Evolutionary conservation across 2,888 invertebrate genomes (phyloP), one percentile per base, ranked within the genome.

Genomic region (Hedychridium roseum): DNA sequence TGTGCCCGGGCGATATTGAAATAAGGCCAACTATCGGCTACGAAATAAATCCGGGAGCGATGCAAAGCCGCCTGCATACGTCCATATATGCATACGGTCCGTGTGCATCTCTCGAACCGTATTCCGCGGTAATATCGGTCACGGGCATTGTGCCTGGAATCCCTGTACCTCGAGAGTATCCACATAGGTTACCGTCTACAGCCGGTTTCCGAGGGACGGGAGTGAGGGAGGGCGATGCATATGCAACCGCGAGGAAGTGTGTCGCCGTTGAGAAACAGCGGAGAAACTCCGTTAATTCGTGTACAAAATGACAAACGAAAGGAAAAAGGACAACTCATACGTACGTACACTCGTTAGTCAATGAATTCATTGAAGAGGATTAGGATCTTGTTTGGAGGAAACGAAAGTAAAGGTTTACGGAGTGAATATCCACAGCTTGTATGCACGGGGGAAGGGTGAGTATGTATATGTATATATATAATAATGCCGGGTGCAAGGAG

Each of bases 391-490:
- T n/a, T n/a, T n/a, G n/a, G n/a, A n/a, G n/a, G n/a, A n/a, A n/a
- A n/a, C n/a, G n/a, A n/a, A n/a, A n/a, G n/a, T n/a, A n/a, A n/a
- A n/a, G n/a, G n/a, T n/a, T n/a, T n/a, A n/a, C n/a, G n/a, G n/a
- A n/a, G n/a, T n/a, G n/a, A n/a, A n/a, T n/a, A n/a, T n/a, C n/a
- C n/a, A n/a, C n/a, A n/a, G n/a, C n/a, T n/a, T n/a, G n/a, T n/a
- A n/a, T 37, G 23, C 16, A 38, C 6, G 15, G 23, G 23, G 7
- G 14, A 34, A 26, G 20, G 37, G 16, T 27, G 30, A 27, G 23
- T 21, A 43, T 38, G 42, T 40, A 32, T 42, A 28, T 51, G 56
- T 62, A 62, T 62, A 62, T 60, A 63, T 62, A 62, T 60, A 63
- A 62, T 62, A 62, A 62, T 53, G 44, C 50, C 43, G 53, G 53